Conservation (phyloP, 2,113 vertebrate species). For the Sylvilagus bachmani region DNA sequence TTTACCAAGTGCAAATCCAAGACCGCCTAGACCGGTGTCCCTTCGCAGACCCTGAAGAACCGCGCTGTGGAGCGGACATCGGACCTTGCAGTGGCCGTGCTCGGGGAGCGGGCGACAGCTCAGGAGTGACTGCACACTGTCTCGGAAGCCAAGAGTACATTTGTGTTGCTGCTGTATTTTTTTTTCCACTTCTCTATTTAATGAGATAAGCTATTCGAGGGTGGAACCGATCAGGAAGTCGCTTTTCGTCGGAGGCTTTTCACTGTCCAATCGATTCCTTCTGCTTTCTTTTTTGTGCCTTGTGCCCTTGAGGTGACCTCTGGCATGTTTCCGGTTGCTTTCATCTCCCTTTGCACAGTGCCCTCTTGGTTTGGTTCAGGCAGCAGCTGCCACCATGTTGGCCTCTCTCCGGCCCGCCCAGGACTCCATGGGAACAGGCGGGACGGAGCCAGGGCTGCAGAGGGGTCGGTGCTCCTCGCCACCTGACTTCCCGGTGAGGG, state of each 20-base stretch:
- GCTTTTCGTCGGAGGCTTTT: constrained; percentile 88
- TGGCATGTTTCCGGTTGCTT: constrained; percentile 87
- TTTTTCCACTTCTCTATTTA: constrained; percentile 89
- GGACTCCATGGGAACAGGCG: constrained; percentile 22
- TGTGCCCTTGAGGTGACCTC: constrained; percentile 92
- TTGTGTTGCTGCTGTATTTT: constrained; percentile 96
- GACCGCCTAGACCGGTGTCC: constrained; percentile 87
- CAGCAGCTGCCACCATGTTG: constrained; percentile 41
- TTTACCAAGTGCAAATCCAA: constrained; percentile 91
- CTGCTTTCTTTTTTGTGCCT: constrained; percentile 93
- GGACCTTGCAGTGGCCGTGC: constrained; percentile 88
- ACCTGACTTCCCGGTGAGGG: background rate
- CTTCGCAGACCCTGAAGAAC: constrained; percentile 89
- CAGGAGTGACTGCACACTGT: constrained; percentile 98
- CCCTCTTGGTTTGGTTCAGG: constrained; percentile 82
- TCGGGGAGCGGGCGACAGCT: constrained; percentile 90
- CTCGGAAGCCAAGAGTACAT: constrained; percentile 93
- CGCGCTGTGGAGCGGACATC: constrained; percentile 89
- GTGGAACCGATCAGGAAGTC: constrained; percentile 91
- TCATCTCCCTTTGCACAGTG: constrained; percentile 88
- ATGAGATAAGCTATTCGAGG: constrained; percentile 91
- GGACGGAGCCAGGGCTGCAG: background rate
- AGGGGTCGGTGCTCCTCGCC: background rate
- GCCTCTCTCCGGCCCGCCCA: background rate
- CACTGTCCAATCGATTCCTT: constrained; percentile 89